Base-by-base conservation (phyloP, 2,113 vertebrate species). In the Lonchura striata region DNA sequence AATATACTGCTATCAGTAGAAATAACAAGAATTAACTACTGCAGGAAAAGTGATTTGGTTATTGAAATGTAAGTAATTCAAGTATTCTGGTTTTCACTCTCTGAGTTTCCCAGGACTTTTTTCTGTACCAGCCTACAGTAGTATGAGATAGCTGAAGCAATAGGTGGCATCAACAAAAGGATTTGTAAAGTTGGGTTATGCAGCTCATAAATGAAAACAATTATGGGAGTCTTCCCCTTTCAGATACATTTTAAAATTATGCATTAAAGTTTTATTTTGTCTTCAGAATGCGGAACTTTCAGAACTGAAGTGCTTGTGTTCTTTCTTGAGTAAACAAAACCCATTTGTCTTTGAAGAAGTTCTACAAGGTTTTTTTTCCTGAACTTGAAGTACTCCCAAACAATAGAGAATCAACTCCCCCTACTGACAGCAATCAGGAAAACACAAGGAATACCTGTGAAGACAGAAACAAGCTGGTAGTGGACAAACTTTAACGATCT, bases 381-480 rank as follows among this genome's bases (percentile, higher is more conserved):
- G 44, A 83, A 82, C 57, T 74, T 46, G 90, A 93, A 63, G 81
- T 49, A 15, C 63, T 94, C 95, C 72, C 96, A 96, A 99, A 98
- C 98, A 98, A 98, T 98, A 99, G 99, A 98, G 98, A 98, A 98
- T 98, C 97, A 98, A 98, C 99, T 99, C 99, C 99, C 99, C 98
- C 99, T 99, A 97, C 98, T 98, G 99, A 97, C 98, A 95, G 90
- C 94, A 97, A 77, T 64, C 75, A 95, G 98, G 97, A 98, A 97
- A 98, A 98, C 98, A 97, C 71, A 74, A 93, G 94, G 91, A 89
- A 86, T 86, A 97, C 78, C 91, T 68, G 88, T 42, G 85, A 91
- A 69, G 94, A 96, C 89, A 96, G 96, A 92, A 97, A 95, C 88
- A 94, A 96, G 85, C 94, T 94, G 94, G 87, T 95, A 78, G 95